These are phyloP conservation scores for Trogon surrucura DNA, from an alignment of 2,113 vertebrate genomes.

Conservation along the genomic window DNA sequence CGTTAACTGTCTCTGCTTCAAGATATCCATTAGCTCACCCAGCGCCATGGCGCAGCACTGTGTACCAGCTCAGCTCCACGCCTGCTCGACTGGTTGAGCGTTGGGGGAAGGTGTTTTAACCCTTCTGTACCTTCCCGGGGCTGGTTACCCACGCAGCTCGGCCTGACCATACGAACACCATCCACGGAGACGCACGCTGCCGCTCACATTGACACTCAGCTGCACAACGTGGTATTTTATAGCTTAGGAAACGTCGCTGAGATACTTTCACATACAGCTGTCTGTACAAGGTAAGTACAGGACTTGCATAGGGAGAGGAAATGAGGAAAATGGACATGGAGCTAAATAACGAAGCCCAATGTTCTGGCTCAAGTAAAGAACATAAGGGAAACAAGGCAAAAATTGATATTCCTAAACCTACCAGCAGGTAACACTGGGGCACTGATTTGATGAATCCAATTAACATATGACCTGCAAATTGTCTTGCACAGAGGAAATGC, in stretches of 20 bases:
- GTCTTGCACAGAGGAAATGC: background rate
- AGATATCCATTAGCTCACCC: rapidly evolving
- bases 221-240: rapidly evolving
- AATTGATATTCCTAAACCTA: background rate
- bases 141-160: rapidly evolving
- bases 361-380: background rate
- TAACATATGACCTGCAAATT: background rate
- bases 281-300: no score
- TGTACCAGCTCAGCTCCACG: background rate
- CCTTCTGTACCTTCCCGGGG: background rate
- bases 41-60: background rate
- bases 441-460: background rate
- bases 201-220: background rate
- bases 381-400: rapidly evolving
- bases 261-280: no score
- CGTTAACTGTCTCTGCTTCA: background rate
- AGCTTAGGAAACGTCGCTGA: background rate
- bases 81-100: background rate
- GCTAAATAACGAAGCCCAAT: background rate
- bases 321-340: background rate
- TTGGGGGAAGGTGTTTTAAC: background rate
- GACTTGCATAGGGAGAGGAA: background rate
- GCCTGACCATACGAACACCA: rapidly evolving
- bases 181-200: rapidly evolving
- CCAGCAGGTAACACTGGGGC: background rate